Evolutionary conservation across 23 tunicate species (phyloP), one percentile per base, ranked within the genome.

Genomic region (Ascidia mentula): DNA sequence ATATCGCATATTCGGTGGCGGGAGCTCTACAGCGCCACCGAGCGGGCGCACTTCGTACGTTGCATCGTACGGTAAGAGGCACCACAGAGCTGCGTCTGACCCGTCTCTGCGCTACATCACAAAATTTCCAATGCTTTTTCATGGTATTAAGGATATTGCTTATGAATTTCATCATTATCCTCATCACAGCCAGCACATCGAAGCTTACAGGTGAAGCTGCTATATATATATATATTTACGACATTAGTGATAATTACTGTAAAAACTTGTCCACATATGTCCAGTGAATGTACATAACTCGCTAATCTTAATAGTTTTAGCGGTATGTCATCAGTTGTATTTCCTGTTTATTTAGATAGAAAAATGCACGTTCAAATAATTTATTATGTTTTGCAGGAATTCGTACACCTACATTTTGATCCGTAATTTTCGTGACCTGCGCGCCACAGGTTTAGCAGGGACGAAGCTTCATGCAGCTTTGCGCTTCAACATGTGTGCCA

Each of bases 141-240:
- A 82, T 31, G 86, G 92, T 9, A 81, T 85, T n/a, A 75, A 83
- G 22, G 97, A 91, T 59, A 91, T 91, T 40, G 26, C 69, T 31
- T 91, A 85, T 71, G 84, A 86, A 13, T 91, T 91, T 42, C 59
- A 74, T 34, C 97, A 90, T 65, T 81, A 37, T 60, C 69, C 61
- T 1, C 78, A 77, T 20, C 90, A 91, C 34, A 80, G 86, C 28
- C 84, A 82, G 69, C 97, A 91, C 69, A 84, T 84, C 0, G 97
- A 91, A 20, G 79, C 78, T 13, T 91, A 91, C 83, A 81, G 97
- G 97, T 82, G 42, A 42, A n/a, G n/a, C n/a, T n/a, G n/a, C n/a
- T n/a, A n/a, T n/a, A n/a, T n/a, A n/a, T n/a, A n/a, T n/a, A n/a
- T n/a, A n/a, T n/a, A n/a, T n/a, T n/a, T n/a, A n/a, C n/a, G n/a